Percentiles rank a stretch among this genome's conserved stretches.
These are phyloP conservation scores for Thymallus thymallus DNA, from an alignment of 2,113 vertebrate genomes.

Conservation along the genomic window DNA sequence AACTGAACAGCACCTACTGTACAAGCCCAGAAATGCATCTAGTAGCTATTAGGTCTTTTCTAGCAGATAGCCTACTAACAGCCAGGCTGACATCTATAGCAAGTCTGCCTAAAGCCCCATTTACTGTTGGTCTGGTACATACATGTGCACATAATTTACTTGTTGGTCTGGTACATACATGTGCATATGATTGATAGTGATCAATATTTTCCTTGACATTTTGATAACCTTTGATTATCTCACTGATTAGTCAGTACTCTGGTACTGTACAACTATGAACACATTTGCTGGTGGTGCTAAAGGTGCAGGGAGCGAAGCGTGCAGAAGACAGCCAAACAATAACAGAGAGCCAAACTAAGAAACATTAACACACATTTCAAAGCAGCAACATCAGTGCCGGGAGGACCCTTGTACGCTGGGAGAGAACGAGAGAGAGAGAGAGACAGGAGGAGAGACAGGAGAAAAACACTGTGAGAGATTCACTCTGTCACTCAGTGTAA, in stretches of 20 bases:
- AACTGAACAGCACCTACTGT: no score
- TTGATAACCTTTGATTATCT: no score
- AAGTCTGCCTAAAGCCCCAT: no score
- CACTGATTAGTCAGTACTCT: not conserved
- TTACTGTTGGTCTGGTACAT: no score
- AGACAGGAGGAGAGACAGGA: slow-evolving; percentile 16
- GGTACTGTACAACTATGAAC: slow-evolving; percentile 50
- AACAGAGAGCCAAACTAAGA: slow-evolving; percentile 42
- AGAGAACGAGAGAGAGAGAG: slow-evolving; percentile 44
- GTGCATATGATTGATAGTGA: no score
- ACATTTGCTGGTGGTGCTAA: slow-evolving; percentile 25
- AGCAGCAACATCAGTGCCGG: slow-evolving; percentile 70
- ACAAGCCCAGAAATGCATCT: no score
- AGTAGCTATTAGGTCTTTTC: no score
- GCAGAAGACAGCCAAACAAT: slow-evolving; percentile 46
- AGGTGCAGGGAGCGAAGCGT: slow-evolving; percentile 61
- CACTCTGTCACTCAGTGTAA: not conserved
- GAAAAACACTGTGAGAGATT: not conserved
- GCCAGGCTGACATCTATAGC: no score
- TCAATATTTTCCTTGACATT: no score
- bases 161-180: no score
- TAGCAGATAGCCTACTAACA: no score
- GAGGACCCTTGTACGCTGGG: slow-evolving; percentile 66
- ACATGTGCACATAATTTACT: no score
- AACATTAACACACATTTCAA: slow-evolving; percentile 77